A percentile compares a stretch with the other conserved stretches of the same genome.
Evolutionary conservation across 2,113 vertebrate species (phyloP).

Genomic region (Marmota monax): DNA sequence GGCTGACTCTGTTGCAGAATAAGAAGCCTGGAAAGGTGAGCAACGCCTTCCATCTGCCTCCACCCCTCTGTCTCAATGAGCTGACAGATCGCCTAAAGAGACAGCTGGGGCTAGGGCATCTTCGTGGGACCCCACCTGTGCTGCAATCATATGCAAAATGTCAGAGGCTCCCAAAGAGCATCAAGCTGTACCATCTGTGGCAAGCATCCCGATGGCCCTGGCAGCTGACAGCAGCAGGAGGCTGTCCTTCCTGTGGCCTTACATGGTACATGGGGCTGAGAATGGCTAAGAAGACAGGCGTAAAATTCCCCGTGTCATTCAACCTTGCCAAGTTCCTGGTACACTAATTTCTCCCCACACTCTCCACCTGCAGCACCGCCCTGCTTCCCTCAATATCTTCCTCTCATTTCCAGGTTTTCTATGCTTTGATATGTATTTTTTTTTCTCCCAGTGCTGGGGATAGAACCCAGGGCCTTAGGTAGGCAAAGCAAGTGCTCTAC

Average conservation of each 20-base stretch:
- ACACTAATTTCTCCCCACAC: neutral
- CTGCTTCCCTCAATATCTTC: neutral
- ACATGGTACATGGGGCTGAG: neutral
- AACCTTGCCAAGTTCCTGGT: slow-evolving; percentile 42
- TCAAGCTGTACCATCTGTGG: slow-evolving; percentile 52
- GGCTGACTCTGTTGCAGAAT: slow-evolving; percentile 16
- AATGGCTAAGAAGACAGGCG: neutral
- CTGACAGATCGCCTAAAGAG: slow-evolving; percentile 55
- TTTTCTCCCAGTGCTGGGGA: neutral
- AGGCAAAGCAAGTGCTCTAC: neutral
- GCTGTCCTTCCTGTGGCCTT: slow-evolving; percentile 54
- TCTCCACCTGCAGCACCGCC: neutral
- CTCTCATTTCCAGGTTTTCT: neutral
- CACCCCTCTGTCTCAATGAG: slow-evolving; percentile 6
- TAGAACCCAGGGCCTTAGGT: neutral
- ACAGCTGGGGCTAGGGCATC: slow-evolving; percentile 70
- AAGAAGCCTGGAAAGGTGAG: slow-evolving; percentile 53
- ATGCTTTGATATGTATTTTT: neutral
- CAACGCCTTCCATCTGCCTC: slow-evolving; percentile 42
- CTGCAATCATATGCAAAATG: slow-evolving; percentile 63
- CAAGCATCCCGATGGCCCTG: slow-evolving; percentile 42
- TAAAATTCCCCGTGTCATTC: neutral
- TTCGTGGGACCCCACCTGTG: slow-evolving; percentile 33
- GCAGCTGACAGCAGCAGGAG: slow-evolving; percentile 27
- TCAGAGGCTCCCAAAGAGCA: slow-evolving; percentile 8